A percentile compares a stretch with the other conserved stretches of the same genome.
These are phyloP conservation scores for Budorcas taxicolor DNA, from an alignment of 2,113 vertebrate genomes.

Conservation along the genomic window DNA sequence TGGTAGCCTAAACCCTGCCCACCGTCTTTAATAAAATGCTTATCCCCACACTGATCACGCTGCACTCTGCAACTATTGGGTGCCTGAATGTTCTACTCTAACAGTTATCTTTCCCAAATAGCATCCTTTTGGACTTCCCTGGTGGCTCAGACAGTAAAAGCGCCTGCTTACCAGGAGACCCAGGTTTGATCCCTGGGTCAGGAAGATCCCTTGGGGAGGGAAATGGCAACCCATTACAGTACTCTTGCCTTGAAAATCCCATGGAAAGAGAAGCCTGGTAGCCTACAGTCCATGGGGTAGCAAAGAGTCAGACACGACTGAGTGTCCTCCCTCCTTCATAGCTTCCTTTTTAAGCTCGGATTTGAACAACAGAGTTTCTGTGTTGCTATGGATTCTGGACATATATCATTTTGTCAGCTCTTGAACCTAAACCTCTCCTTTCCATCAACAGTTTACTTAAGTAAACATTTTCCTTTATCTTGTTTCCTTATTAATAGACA, in stretches of 20 bases:
- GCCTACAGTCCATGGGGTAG: neutral
- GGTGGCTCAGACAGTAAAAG: neutral
- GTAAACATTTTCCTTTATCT: neutral
- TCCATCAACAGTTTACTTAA: neutral
- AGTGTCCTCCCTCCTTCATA: neutral
- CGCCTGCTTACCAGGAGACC: neutral
- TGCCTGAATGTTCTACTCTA: neutral
- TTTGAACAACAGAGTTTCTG: neutral
- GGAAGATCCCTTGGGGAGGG: neutral
- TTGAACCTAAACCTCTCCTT: neutral
- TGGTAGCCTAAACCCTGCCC: neutral
- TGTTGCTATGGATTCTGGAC: neutral
- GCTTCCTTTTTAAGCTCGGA: neutral
- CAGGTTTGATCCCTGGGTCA: neutral
- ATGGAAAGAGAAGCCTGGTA: neutral
- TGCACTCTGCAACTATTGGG: neutral
- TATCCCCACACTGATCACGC: neutral
- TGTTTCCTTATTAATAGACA: conserved; percentile 3
- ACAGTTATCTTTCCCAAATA: neutral
- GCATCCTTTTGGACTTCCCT: neutral
- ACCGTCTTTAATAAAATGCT: conserved; percentile 4
- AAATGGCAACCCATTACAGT: neutral
- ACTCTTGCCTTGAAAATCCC: neutral
- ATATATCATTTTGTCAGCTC: neutral
- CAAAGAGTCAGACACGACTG: neutral